Conservation (phyloP, 2,113 vertebrate species). For the Acanthisitta chloris region DNA sequence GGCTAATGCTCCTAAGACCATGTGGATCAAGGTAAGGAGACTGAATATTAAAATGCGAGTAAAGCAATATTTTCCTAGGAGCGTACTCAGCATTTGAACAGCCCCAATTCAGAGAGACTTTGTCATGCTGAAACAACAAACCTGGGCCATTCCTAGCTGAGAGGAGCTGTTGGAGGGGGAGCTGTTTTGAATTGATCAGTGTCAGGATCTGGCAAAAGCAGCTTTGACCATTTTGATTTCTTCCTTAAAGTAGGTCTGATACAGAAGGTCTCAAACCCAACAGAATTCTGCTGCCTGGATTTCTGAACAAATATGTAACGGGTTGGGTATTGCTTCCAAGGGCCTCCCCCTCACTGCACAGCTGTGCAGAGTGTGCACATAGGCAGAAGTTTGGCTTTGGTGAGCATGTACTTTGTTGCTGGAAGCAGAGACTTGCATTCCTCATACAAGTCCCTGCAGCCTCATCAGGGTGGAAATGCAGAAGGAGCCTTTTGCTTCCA, state of each 20-base stretch:
- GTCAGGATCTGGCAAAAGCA: background rate
- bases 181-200: background rate
- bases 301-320: background rate
- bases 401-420: background rate
- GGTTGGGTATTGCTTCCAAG: background rate
- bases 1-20: conserved; percentile 73
- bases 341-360: background rate
- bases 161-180: background rate
- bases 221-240: background rate
- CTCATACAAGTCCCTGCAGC: background rate
- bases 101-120: background rate
- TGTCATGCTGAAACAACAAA: background rate
- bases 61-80: background rate
- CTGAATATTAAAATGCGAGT: background rate
- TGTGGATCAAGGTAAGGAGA: conserved; percentile 67
- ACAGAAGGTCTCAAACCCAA: background rate
- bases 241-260: background rate
- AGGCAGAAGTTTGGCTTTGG: background rate
- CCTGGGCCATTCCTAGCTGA: background rate
- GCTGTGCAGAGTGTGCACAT: background rate
- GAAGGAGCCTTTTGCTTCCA: background rate
- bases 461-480: background rate
- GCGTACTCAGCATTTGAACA: background rate
- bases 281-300: background rate
- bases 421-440: background rate